These are phyloP conservation scores for Melanotaenia parkinsoni DNA, from an alignment of 2,797 vertebrate species.

Conservation along the genomic window DNA sequence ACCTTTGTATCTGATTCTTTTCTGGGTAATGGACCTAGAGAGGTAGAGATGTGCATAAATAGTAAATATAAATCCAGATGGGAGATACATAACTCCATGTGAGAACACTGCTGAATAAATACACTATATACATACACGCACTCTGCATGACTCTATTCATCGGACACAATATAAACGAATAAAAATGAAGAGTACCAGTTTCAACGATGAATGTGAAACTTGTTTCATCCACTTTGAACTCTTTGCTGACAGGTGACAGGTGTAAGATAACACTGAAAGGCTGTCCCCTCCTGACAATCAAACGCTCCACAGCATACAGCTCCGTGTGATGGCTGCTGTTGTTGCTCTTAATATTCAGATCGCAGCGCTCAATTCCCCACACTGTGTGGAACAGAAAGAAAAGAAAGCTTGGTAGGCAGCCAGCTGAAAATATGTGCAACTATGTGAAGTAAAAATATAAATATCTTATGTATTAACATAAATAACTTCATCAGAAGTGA, in stretches of 20 bases:
- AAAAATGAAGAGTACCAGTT: slow-evolving; percentile 75
- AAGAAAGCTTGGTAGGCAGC: not conserved
- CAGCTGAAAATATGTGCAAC: not conserved
- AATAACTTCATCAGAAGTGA: not conserved
- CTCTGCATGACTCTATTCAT: not conserved
- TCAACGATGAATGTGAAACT: slow-evolving; percentile 76
- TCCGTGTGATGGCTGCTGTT: slow-evolving; percentile 83
- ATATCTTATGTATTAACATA: not conserved
- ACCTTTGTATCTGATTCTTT: slow-evolving; percentile 75
- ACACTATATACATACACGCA: not conserved
- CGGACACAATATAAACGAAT: not conserved
- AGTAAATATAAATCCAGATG: not conserved
- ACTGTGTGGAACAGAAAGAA: slow-evolving; percentile 72
- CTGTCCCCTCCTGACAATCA: slow-evolving; percentile 89
- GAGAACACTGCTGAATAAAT: not conserved
- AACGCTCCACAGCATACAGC: slow-evolving; percentile 60
- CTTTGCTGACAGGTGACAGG: slow-evolving; percentile 73
- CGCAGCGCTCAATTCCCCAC: slow-evolving; percentile 81
- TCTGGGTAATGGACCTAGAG: slow-evolving; percentile 80
- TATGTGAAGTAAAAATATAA: not conserved
- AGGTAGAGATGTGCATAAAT: slow-evolving; percentile 1
- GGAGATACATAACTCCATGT: not conserved
- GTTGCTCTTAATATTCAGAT: slow-evolving; percentile 85
- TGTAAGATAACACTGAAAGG: slow-evolving; percentile 83
- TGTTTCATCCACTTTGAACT: slow-evolving; percentile 70